Evolutionary conservation across 2,113 vertebrate species (phyloP), one percentile per base, ranked within the genome.

Genomic region (Apistogramma diplotaenia): DNA sequence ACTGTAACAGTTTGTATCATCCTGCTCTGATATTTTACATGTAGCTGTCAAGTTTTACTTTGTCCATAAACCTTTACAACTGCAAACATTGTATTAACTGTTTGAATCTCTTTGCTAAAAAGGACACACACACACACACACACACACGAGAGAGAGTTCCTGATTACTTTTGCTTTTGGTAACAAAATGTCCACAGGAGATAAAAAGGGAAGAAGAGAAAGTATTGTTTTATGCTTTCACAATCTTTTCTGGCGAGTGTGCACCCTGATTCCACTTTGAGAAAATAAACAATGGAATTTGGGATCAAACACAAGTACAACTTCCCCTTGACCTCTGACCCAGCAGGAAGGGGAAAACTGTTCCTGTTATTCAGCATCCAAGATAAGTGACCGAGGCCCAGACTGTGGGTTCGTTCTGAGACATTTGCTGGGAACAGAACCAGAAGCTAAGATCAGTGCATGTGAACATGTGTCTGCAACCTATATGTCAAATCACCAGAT

Each of bases 231-330:
- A 91, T 78, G 8, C 85, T 92, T 90, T 94, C 79, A 78, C 78
- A 91, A 89, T 91, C 87, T 81, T 78, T 29, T 77, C 80, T 91
- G 89, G 88, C 72, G 73, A 62, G 31, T 83, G 73, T 55, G 31
- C 35, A 55, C 73, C 54, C 82, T 3, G 57, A 92, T 89, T 87
- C 76, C 61, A 78, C 89, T 83, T 81, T 89, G 91, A 89, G 84
- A 94, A 94, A 93, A 93, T 87, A 93, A 93, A 93, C 93, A 21
- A 59, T 85, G 90, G 91, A 93, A 93, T 94, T 84, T 91, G 89
- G 90, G 89, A 93, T 89, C 79, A 85, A 86, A 89, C 79, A 78
- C 88, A 89, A 87, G 89, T 85, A 84, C 78, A 89, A 89, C 87
- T 93, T 93, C 91, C 91, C 84, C 85, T 62, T 90, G 87, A 93